Conservation (phyloP, 2,888 invertebrate species). For the Harmothoe impar region DNA sequence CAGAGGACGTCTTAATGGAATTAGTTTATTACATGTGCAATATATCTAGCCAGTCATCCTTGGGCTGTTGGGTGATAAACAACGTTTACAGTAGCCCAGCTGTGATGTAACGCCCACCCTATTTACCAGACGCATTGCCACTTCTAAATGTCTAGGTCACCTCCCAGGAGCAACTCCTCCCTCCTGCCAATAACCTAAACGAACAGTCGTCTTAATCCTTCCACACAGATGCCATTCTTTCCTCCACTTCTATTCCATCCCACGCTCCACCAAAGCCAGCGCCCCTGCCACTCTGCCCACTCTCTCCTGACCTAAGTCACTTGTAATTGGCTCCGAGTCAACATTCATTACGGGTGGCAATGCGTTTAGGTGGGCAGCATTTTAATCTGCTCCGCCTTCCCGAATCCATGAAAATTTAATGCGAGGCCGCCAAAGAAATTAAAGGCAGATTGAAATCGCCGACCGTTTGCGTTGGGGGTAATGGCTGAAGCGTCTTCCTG, state of each 20-base stretch:
- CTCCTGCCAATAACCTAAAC: background rate
- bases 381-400: constrained; percentile 31
- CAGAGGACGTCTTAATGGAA: too few species aligned
- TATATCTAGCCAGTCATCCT: too few species aligned
- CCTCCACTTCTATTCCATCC: background rate
- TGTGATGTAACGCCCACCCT: too few species aligned
- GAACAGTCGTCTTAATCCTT: background rate
- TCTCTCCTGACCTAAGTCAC: constrained; percentile 33
- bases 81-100: too few species aligned
- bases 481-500: background rate
- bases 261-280: background rate
- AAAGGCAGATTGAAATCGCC: constrained; percentile 49
- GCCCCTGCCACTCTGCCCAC: background rate
- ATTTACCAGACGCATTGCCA: too few species aligned
- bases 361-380: constrained; percentile 51
- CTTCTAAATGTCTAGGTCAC: too few species aligned
- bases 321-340: constrained; percentile 51
- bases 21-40: too few species aligned
- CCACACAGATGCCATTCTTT: background rate
- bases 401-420: constrained; percentile 51
- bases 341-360: constrained; percentile 49
- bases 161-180: too few species aligned
- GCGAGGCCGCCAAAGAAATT: constrained; percentile 46
- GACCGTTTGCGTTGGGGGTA: constrained; percentile 30
- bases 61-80: too few species aligned